A percentile compares a stretch with the other conserved stretches of the same genome.
phyloP scores from a whole-genome alignment of 1,140 invertebrate species.

The Saccostrea echinata region DNA sequence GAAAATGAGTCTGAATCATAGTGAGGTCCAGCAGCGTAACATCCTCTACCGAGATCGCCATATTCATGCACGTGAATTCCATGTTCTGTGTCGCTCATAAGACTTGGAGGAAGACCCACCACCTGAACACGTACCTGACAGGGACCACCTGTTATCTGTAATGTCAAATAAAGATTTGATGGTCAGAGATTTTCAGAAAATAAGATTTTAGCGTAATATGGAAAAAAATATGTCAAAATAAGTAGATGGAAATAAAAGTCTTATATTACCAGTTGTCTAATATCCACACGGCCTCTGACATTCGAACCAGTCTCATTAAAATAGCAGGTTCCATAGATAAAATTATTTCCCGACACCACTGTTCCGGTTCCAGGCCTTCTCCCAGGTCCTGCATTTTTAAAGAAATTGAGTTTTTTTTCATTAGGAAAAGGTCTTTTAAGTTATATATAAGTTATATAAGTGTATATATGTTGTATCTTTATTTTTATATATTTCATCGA shows the following conservation, averaged over 20 bases:
- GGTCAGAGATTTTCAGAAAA: too few species aligned
- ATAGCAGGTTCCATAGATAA: conserved; percentile 56
- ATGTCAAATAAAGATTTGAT: conserved; percentile 1
- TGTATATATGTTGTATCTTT: background rate
- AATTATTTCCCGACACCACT: conserved; percentile 35
- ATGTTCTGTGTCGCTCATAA: conserved; percentile 62
- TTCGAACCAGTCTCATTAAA: conserved; percentile 59
- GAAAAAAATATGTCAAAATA: too few species aligned
- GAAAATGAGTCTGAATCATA: conserved; percentile 58
- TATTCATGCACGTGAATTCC: conserved; percentile 59
- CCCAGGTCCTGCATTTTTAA: background rate
- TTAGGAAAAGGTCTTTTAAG: background rate
- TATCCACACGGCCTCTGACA: conserved; percentile 55
- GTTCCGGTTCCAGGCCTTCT: background rate
- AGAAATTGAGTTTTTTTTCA: background rate
- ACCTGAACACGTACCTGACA: conserved; percentile 51
- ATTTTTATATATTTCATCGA: background rate
- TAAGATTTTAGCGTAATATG: too few species aligned
- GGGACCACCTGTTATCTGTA: conserved; percentile 55
- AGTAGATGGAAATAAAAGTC: background rate
- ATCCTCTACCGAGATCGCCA: conserved; percentile 57
- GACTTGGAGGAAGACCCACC: conserved; percentile 55
- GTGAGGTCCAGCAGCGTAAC: conserved; percentile 56
- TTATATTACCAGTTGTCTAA: conserved; percentile 52
- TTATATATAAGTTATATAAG: background rate